Base-by-base conservation (phyloP, 2,113 vertebrate genomes). In the Oncorhynchus kisutch region DNA sequence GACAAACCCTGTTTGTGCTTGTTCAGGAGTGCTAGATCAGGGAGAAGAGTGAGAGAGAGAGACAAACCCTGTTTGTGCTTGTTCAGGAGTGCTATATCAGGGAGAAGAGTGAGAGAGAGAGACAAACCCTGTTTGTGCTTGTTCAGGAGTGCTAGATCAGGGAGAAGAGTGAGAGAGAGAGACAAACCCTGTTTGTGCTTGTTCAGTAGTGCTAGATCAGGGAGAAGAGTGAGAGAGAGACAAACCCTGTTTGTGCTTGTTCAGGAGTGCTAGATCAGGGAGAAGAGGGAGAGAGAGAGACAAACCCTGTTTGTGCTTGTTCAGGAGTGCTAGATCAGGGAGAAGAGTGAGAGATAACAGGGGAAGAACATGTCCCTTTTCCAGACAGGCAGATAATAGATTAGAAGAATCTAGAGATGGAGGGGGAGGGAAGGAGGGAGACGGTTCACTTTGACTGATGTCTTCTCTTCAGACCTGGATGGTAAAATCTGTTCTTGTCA, bases 401-500 rank as follows among this genome's bases (percentile, higher is more conserved):
- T 76, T 3, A 84, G 84, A 86, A 88, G 78, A 86, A 85, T 67
- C 12, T 72, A 72, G 71, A 60, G 77, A 62, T 9, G 22, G 65
- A 27, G 5, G 8, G 39, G 49, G 76, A 64, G 22, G 4, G 34
- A 24, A 11, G 39, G 39, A 45, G 39, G 89, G 85, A 75, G 84
- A 88, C 75, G 81, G 72, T 90, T 89, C 89, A 82, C 74, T 87
- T 87, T 88, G 85, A 89, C 82, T 94, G 88, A 84, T 62, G n/a
- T 62, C 59, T 62, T 83, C 87, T 88, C 86, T 70, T 34, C 87
- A 82, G 92, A 92, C 81, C 81, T 85, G 84, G 89, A 90, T 80
- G 86, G 89, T 90, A 89, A 90, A 91, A 91, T 92, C 90, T 90
- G 90, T 91, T 89, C 90, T 91, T 92, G 93, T 94, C 93, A 92